Evolutionary conservation across 2,797 vertebrate genomes (phyloP), one percentile per base, ranked within the genome.

Genomic region (Tokudaia tokunoshimensis): DNA sequence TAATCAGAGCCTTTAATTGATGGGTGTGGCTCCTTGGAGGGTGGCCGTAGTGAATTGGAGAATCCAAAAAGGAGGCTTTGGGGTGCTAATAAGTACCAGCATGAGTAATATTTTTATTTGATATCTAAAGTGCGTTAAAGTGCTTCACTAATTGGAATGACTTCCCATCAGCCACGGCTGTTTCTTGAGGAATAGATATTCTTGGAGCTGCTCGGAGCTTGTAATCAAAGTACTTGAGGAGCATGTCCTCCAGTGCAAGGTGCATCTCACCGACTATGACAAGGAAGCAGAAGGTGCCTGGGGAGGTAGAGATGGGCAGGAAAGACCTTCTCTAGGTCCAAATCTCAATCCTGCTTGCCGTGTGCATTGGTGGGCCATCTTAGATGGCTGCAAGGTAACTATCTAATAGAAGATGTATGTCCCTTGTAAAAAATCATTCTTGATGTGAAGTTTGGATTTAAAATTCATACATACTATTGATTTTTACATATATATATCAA

Each of bases 101-200:
- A 70, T 86, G 41, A 96, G 29, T n/a, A 78, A 41, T 90, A 4
- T n/a, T 92, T 2, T 47, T 83, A 47, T 47, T 89, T 94, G 20
- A 44, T 96, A 76, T 72, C 92, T 94, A 59, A 92, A 96, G 37
- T 89, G 41, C 47, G 8, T 83, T 93, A 61, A 85, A 17, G 15
- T 92, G 34, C 37, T 79, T 96, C 94, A 67, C 70, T 94, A 83
- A n/a, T 83, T 92, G 75, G 26, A 92, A 91, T 94, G 76, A 65
- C 89, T 84, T 96, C 47, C 67, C 31, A 44, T 85, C 52, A 85
- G 22, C 81, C 34, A 37, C 37, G 88, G 76, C 91, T 86, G 44
- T 57, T 81, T 94, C 74, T 95, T 85, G 11, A 82, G 84, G 67
- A 92, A 81, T 94, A 81, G 47, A 67, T 50, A 81, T 94, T 76